Conservation (phyloP, 2,113 vertebrate genomes). For the Caranx ignobilis region DNA sequence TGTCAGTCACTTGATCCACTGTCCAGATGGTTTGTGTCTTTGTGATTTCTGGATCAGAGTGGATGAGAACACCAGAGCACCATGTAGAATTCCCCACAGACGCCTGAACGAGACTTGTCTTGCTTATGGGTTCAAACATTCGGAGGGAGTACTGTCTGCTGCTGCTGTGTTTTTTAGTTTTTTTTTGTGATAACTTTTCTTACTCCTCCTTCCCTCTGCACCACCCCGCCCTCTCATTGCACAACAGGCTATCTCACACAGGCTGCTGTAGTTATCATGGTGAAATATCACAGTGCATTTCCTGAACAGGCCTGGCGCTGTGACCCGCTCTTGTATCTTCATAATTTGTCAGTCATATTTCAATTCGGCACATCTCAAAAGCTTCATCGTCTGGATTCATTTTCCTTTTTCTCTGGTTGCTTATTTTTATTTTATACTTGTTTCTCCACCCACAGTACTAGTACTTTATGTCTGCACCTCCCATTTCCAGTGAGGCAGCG, state of each 20-base stretch:
- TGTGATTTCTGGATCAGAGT: constrained; percentile 3
- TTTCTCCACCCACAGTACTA: constrained; percentile 15
- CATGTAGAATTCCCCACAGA: constrained; percentile 29
- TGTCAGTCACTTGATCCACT: constrained; percentile 26
- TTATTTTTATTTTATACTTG: constrained; percentile 35
- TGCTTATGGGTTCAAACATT: neutral
- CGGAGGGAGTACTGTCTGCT: neutral
- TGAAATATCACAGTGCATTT: constrained; percentile 23
- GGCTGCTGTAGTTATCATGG: neutral
- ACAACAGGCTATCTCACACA: neutral
- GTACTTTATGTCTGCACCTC: constrained; percentile 32
- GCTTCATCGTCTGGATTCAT: neutral
- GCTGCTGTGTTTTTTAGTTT: constrained; percentile 13
- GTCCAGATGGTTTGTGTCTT: constrained; percentile 48
- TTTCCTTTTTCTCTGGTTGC: neutral
- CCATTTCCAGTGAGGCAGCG: constrained; percentile 23
- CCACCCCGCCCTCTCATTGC: neutral
- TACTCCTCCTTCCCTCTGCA: neutral
- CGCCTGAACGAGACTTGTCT: constrained; percentile 17
- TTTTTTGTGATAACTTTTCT: neutral
- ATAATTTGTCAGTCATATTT: neutral
- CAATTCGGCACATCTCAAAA: neutral
- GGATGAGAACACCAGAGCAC: constrained; percentile 34
- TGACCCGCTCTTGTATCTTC: constrained; percentile 3
- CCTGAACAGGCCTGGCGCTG: neutral